Evolutionary conservation across 1,140 invertebrate species (phyloP), one percentile per base, ranked within the genome.

Genomic region (Conus ventricosus): DNA sequence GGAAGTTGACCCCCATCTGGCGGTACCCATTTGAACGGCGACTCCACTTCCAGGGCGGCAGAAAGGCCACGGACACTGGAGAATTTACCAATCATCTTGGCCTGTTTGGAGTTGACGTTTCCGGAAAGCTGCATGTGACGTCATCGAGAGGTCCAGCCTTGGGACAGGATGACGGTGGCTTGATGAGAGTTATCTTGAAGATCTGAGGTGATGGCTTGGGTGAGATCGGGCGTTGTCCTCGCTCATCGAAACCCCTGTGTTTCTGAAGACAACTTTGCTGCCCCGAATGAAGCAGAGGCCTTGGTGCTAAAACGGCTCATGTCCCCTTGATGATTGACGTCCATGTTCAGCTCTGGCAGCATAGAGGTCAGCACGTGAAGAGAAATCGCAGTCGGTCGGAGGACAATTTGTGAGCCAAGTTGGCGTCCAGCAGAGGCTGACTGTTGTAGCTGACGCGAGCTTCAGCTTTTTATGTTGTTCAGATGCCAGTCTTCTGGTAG

Each of bases 301-400:
- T 60, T 84, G 82, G 82, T 84, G 51, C 63, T 89, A 54, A 92
- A 90, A 11, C 85, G 39, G 8, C 63, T 54, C 17, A 63, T 11
- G 25, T 85, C 20, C 10, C 90, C 91, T 2, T 85, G 90, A n/a
- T 87, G 84, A 53, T 88, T 75, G 2, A 91, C 23, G 7, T 88
- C 87, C 20, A 88, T n/a, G 20, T 87, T 88, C 15, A 90, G 25
- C 54, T 84, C 82, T 23, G 54, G 55, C 54, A 67, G 54, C 23
- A 27, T 13, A 13, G 82, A 10, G 82, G 55, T 84, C 82, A 63
- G 82, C 82, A 84, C 55, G 23, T 54, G 17, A 5, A 84, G 54
- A 4, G 82, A 84, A 51, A 25, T 3, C 80, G 11, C 82, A 84
- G 82, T 54, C 82, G 55, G 57, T 51, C 7, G 10, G 54, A 15